Evolutionary conservation across 2,797 vertebrate species (phyloP), one percentile per base, ranked within the genome.

Genomic region (Schizopygopsis pylzovi): DNA sequence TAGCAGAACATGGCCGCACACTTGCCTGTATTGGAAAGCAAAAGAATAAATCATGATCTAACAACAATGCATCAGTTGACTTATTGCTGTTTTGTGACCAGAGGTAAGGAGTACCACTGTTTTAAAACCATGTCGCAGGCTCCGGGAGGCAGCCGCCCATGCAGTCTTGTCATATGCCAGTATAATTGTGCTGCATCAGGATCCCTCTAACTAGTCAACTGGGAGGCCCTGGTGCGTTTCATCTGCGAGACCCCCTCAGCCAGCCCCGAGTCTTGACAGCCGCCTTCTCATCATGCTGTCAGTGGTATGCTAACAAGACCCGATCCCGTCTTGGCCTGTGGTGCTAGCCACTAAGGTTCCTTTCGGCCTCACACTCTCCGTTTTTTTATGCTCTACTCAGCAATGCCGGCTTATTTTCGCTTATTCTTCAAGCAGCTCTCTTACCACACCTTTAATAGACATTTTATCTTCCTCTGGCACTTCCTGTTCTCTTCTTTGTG

Each of bases 21-120:
- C 92, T 95, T 89, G 92, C 93, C 89, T 93, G 94, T 93, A 94
- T 95, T 91, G 91, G 87, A 93, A 94, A 97, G 96, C 96, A 96
- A 95, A 98, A 95, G 96, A 97, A 97, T 97, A 97, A 97, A 97
- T 98, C 96, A 98, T 98, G 96, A 95, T 95, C 94, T 94, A 97
- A 98, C 97, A 98, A 96, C 95, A 94, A 93, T 92, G 94, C 94
- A 96, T 97, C 96, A 95, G 96, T 95, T 97, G 96, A 96, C 97
- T 97, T 97, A 96, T 95, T 96, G 96, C 96, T 96, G 96, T 96
- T 97, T 96, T 94, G 95, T 96, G 97, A 96, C 96, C 95, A 82
- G 94, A 95, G 96, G 95, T 96, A 93, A 96, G 95, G 88, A 93
- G 93, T 94, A 95, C 94, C 92, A 91, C 94, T 97, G 96, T 96